These are phyloP conservation scores for Scotopteryx bipunctaria DNA, from an alignment of 2,888 invertebrate genomes.

Conservation along the genomic window DNA sequence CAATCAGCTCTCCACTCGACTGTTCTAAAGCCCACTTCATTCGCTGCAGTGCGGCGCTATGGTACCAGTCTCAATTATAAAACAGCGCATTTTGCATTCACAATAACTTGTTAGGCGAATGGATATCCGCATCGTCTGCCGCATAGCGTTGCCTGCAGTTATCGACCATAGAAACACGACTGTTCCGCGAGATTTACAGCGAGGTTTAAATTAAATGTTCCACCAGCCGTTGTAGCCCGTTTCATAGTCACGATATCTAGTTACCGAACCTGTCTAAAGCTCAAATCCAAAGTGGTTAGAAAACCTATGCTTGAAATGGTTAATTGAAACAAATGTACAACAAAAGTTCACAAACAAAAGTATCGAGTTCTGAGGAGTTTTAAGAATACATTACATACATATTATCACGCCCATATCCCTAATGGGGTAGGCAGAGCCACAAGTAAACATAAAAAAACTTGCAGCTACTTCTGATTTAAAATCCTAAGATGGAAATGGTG, in stretches of 20 bases:
- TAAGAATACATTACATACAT: no score
- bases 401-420: no score
- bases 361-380: no score
- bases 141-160: conserved; percentile 34
- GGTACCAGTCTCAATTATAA: conserved; percentile 24
- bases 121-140: conserved; percentile 36
- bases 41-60: conserved; percentile 15
- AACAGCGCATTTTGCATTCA: conserved; percentile 27
- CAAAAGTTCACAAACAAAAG: no score
- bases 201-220: conserved; percentile 18
- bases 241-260: neutral
- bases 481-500: no score
- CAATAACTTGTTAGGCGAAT: conserved; percentile 27
- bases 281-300: neutral
- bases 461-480: no score
- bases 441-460: no score
- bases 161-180: conserved; percentile 28
- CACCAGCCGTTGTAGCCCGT: neutral
- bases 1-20: conserved; percentile 16
- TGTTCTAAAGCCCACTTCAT: conserved; percentile 22
- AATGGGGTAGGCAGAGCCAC: no score
- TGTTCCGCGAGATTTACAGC: conserved; percentile 22
- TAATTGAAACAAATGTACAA: no score
- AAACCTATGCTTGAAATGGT: no score
- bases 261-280: neutral